A percentile compares a stretch with the other conserved stretches of the same genome.
Conservation (phyloP, 30 jellyfish, hydroid and myxozoan genomes). For the Hydractinia echinata region DNA sequence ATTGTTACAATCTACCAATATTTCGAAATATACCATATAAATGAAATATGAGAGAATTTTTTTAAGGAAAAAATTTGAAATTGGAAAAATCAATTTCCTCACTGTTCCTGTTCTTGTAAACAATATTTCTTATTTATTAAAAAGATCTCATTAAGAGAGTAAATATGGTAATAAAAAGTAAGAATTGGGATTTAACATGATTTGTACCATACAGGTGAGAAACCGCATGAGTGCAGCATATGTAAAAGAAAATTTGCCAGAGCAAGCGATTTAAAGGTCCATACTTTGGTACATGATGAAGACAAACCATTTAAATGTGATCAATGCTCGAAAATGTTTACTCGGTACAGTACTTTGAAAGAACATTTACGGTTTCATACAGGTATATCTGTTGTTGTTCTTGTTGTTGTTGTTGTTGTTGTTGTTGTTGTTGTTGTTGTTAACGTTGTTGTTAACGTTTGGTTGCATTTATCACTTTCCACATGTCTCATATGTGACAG, state of each 20-base stretch:
- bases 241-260: conserved; percentile 82
- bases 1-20: too few species aligned
- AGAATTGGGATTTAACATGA: too few species aligned
- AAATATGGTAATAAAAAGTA: too few species aligned
- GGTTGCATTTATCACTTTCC: background rate
- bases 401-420: too few species aligned
- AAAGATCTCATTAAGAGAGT: too few species aligned
- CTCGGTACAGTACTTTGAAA: conserved; percentile 74
- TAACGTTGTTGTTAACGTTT: background rate
- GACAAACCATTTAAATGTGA: conserved; percentile 89
- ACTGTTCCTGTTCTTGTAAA: too few species aligned
- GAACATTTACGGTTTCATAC: conserved; percentile 85
- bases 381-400: conserved; percentile 42
- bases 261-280: conserved; percentile 84
- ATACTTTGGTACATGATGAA: conserved; percentile 77
- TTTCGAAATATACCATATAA: too few species aligned
- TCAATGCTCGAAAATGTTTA: conserved; percentile 71
- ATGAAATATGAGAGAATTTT: too few species aligned
- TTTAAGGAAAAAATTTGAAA: too few species aligned
- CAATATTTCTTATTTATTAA: too few species aligned
- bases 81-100: too few species aligned
- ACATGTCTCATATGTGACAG: background rate
- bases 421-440: too few species aligned
- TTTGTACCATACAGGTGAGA: conserved; percentile 46
- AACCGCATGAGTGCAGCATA: conserved; percentile 73